Evolutionary conservation across 1,140 invertebrate genomes (phyloP), one percentile per base, ranked within the genome.

Genomic region (Ostrea denselamellosa): DNA sequence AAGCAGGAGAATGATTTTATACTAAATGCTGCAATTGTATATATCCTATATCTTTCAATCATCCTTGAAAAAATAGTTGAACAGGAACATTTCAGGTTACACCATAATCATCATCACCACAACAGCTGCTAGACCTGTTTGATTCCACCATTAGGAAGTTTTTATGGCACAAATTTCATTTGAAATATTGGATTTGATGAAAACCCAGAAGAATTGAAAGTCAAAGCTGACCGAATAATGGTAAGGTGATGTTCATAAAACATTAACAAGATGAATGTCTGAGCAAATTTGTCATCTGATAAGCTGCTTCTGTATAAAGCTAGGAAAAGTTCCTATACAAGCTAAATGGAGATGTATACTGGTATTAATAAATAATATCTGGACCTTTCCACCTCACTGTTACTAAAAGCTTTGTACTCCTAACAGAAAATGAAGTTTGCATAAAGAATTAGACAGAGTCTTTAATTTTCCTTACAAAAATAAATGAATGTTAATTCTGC

Each of bases 121-220:
- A 44, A 44, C 34, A 5, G 34, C 34, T 44, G 34, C 34, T 44
- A 44, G 5, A 5, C 34, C 34, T 19, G 7, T 62, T 62, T 62
- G 7, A 62, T 19, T 62, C n/a, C 19, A 17, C 17, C 5, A n/a
- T 19, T 62, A 2, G 19, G n/a, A 62, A n/a, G 56, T 19, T 52
- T 82, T 83, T 83, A 52, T 9, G 56, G 62, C 17, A 25, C 19
- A 87, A 83, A 83, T 77, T 34, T 83, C 28, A 87, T 19, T 22
- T 83, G 53, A 71, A 71, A 28, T 10, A 71, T 77, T 77, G 68
- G 12, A 68, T 68, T 22, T 68, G 19, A 10, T 77, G 22, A 34
- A 34, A 25, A 77, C 28, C 25, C 68, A 25, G 68, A 77, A 77
- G 68, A 77, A 77, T 77, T 77, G 68, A 77, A 77, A 28, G 22